A percentile compares a stretch with the other conserved stretches of the same genome.
Conservation (phyloP, 2,888 invertebrate genomes). For the Ectemnius cavifrons region DNA sequence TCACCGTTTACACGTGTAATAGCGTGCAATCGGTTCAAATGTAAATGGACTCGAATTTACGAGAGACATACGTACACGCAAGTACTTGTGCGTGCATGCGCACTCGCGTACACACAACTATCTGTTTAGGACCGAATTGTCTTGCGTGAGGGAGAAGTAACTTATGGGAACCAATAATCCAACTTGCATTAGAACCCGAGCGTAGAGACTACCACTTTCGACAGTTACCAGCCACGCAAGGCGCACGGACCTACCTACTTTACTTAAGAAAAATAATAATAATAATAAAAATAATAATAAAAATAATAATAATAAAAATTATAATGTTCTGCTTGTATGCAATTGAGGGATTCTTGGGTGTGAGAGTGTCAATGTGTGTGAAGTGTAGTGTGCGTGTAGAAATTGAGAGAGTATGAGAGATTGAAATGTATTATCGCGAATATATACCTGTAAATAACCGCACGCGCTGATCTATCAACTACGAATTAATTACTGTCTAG, state of each 20-base stretch:
- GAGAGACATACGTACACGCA: not conserved
- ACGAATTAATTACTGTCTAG: slow-evolving; percentile 61
- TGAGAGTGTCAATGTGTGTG: slow-evolving; percentile 35
- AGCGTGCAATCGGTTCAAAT: slow-evolving; percentile 24
- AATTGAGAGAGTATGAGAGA: not conserved
- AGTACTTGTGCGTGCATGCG: not conserved
- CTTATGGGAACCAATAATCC: slow-evolving; percentile 7
- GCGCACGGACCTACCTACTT: no score
- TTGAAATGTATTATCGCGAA: slow-evolving; percentile 37
- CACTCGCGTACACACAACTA: not conserved
- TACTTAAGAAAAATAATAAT: no score
- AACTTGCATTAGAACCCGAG: slow-evolving; percentile 2
- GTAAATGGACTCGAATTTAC: slow-evolving; percentile 31
- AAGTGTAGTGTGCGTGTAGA: not conserved
- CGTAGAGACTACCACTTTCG: not conserved
- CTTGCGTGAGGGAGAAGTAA: slow-evolving; percentile 4
- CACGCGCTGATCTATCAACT: slow-evolving; percentile 40
- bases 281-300: no score
- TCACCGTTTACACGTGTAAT: not conserved
- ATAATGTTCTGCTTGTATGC: slow-evolving; percentile 38
- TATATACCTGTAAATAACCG: slow-evolving; percentile 61
- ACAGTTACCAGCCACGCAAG: not conserved
- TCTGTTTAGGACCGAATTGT: not conserved
- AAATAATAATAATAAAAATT: not conserved
- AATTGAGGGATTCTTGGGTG: slow-evolving; percentile 36